Percentiles rank a stretch among this genome's conserved stretches.
These are phyloP conservation scores for Gulo gulo DNA, from an alignment of 2,113 vertebrate species.

Conservation along the genomic window DNA sequence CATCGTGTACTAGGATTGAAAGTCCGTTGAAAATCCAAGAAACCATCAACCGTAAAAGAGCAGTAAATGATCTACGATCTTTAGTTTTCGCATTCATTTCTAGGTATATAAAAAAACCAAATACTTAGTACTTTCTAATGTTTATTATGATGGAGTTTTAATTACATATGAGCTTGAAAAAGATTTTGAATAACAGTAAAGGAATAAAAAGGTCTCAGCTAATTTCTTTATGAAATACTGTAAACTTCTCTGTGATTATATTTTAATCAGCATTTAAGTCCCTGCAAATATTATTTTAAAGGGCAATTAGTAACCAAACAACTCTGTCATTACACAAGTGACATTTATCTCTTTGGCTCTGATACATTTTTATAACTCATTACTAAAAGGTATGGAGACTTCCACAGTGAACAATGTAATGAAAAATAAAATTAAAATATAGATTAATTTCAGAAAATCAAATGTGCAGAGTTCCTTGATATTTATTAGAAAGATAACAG, in stretches of 20 bases:
- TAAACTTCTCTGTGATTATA: background rate
- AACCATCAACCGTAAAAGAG: background rate
- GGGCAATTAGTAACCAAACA: background rate
- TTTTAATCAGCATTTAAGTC: background rate
- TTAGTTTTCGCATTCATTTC: background rate
- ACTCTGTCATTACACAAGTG: background rate
- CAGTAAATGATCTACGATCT: background rate
- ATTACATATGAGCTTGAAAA: background rate
- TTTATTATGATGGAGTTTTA: background rate
- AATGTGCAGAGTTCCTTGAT: background rate
- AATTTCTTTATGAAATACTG: constrained; percentile 21
- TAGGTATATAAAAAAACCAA: background rate
- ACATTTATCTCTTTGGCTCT: background rate
- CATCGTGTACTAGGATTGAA: background rate
- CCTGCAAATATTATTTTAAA: background rate
- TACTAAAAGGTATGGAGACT: background rate
- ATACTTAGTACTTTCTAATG: background rate
- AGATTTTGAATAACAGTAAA: background rate
- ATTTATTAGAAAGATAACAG: background rate
- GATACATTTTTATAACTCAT: background rate
- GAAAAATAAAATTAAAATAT: background rate
- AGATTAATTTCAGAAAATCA: background rate
- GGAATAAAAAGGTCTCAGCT: background rate
- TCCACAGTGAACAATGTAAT: constrained; percentile 1
- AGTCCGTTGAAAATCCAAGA: constrained; percentile 7